Evolutionary conservation across 1,140 invertebrate species (phyloP).

Genomic region (Ganaspis sp.): DNA sequence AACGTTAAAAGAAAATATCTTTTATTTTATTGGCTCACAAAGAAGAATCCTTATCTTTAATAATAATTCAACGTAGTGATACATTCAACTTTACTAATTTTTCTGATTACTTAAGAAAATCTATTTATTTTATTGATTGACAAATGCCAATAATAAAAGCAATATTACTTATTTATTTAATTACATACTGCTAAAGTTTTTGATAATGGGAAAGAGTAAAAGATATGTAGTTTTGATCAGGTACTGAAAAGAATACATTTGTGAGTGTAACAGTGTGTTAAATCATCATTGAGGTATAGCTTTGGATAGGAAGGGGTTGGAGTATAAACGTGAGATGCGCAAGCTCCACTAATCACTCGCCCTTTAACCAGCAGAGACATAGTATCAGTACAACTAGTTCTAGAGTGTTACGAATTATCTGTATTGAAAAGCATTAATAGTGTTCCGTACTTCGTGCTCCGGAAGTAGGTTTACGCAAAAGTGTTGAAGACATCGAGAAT

Average conservation of each 20-base stretch:
- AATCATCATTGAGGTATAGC: slow-evolving; percentile 47
- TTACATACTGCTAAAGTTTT: too few species aligned
- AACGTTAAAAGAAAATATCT: too few species aligned
- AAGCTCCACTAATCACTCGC: slow-evolving; percentile 70
- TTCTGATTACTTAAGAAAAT: too few species aligned
- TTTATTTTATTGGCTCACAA: too few species aligned
- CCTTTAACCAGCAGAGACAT: slow-evolving; percentile 66
- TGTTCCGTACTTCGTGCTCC: slow-evolving; percentile 46
- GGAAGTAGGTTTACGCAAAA: slow-evolving; percentile 18
- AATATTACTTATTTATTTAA: too few species aligned
- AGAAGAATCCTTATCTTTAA: too few species aligned
- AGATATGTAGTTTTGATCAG: slow-evolving; percentile 43
- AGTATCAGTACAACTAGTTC: slow-evolving; percentile 50
- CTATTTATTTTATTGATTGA: too few species aligned
- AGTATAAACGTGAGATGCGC: slow-evolving; percentile 69
- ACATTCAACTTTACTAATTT: too few species aligned
- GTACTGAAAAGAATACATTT: slow-evolving; percentile 37
- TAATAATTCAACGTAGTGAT: too few species aligned
- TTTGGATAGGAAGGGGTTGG: slow-evolving; percentile 50
- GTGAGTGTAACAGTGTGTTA: slow-evolving; percentile 44
- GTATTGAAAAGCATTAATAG: slow-evolving; percentile 22
- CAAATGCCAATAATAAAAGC: too few species aligned
- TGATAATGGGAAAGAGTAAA: too few species aligned
- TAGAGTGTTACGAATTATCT: slow-evolving; percentile 37
- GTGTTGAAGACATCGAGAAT: slow-evolving; percentile 16